Base-by-base conservation (phyloP, 1,140 invertebrate species). In the Anagrus nilaparvatae region DNA sequence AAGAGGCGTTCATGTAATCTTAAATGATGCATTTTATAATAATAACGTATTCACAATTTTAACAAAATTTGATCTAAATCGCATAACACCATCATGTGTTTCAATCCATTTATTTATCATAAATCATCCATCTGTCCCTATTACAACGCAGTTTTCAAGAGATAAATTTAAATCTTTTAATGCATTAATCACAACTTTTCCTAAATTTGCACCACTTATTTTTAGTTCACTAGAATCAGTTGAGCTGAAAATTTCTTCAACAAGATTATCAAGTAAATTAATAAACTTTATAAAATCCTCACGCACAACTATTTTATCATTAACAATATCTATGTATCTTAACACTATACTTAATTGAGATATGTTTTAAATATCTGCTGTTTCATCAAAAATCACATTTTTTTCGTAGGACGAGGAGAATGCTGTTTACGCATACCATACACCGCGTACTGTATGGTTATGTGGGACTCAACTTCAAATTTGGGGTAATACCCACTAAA, bases 351-450 rank as follows among this genome's bases (percentile, higher is more conserved):
- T 43, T 13, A 59, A 21, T 43, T 56, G 53, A 14, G 44, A 43
- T 19, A 24, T 50, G 21, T 48, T 43, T 5, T 50, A 44, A 4
- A 46, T 17, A 44, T 58, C 51, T 8, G 53, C 55, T n/a, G 49
- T 58, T 39, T 58, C 54, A 42, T 58, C 54, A 29, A 56, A 56
- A 7, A 53, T 43, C 23, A 52, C 47, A 25, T n/a, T n/a, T n/a
- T n/a, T n/a, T n/a, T n/a, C n/a, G n/a, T n/a, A n/a, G n/a, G n/a
- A n/a, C n/a, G n/a, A n/a, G n/a, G n/a, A n/a, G n/a, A n/a, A n/a
- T n/a, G n/a, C n/a, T n/a, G n/a, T n/a, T n/a, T n/a, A n/a, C n/a
- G n/a, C n/a, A n/a, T n/a, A n/a, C n/a, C n/a, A n/a, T n/a, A n/a
- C n/a, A n/a, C n/a, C n/a, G n/a, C n/a, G n/a, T n/a, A n/a, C n/a